Evolutionary conservation across 2,888 invertebrate species (phyloP), one percentile per base, ranked within the genome.

Genomic region (Heteromyza rotundicornis): DNA sequence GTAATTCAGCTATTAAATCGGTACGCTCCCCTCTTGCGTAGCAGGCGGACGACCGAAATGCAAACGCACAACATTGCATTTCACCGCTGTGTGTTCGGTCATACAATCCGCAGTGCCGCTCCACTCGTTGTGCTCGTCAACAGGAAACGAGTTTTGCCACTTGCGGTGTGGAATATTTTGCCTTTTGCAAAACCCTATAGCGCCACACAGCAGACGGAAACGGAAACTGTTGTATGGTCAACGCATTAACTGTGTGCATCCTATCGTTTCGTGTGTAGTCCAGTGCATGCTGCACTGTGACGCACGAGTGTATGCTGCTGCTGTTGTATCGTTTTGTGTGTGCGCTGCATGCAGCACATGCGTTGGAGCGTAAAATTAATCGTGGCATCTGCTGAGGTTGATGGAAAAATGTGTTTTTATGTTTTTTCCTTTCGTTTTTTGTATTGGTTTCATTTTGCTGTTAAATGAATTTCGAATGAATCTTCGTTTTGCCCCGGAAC

Each of bases 281-380:
- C 24, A 22, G 22, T 16, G n/a, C 35, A 2, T 55, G 60, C 49
- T 14, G 22, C 27, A 51, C 40, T 1, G 17, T 51, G 51, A 56
- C 52, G 36, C 27, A 54, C 57, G 58, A 20, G 1, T n/a, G 23
- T 35, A 60, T 50, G 50, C 17, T 57, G 44, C 60, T 20, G 57
- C 36, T 35, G n/a, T n/a, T n/a, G 36, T 55, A 22, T 49, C 19
- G n/a, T n/a, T n/a, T n/a, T n/a, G n/a, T n/a, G n/a, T n/a, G n/a
- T n/a, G n/a, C n/a, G 51, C 74, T 72, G 72, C 77, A 74, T 79
- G 74, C n/a, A n/a, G 70, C 71, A 79, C 80, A 76, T n/a, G n/a
- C n/a, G n/a, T 68, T 73, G 76, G 70, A 78, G 77, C 75, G 79
- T 75, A 72, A 80, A 80, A 78, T 80, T 80, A 80, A 78, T 75